A percentile compares a stretch with the other conserved stretches of the same genome.
These are phyloP conservation scores for Natrix natrix DNA, from an alignment of 2,797 vertebrate species.

Conservation along the genomic window DNA sequence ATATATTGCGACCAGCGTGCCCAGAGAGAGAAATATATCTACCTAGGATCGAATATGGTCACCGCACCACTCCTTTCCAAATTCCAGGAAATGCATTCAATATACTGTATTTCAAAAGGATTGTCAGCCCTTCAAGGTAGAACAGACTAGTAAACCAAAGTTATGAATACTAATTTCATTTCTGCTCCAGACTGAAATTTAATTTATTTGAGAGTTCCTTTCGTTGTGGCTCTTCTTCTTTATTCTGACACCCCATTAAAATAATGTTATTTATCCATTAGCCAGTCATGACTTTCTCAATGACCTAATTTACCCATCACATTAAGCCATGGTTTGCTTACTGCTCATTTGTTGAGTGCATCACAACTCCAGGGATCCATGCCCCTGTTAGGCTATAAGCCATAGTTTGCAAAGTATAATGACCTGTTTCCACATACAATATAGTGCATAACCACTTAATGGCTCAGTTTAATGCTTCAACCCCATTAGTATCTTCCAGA, in stretches of 20 bases:
- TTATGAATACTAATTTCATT: neutral
- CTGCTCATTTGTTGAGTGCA: neutral
- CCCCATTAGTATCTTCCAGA: neutral
- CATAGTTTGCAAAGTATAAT: neutral
- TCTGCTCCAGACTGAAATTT: neutral
- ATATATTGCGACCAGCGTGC: no score
- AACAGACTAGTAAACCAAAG: neutral
- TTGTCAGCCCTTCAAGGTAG: neutral
- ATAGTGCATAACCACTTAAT: neutral
- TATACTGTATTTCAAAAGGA: neutral
- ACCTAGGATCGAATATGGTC: no score
- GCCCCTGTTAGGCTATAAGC: neutral
- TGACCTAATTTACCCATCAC: neutral
- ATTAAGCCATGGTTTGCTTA: neutral
- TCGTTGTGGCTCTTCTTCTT: neutral
- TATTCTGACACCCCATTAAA: neutral
- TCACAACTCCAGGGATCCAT: neutral
- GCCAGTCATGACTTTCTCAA: neutral
- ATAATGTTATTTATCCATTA: neutral
- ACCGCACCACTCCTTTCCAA: no score
- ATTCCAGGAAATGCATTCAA: neutral
- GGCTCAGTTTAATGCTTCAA: neutral
- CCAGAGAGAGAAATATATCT: no score
- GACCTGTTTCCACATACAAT: neutral
- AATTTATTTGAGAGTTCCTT: neutral